phyloP scores from a whole-genome alignment of 2,888 invertebrate species.

The Pachymerium ferrugineum region DNA sequence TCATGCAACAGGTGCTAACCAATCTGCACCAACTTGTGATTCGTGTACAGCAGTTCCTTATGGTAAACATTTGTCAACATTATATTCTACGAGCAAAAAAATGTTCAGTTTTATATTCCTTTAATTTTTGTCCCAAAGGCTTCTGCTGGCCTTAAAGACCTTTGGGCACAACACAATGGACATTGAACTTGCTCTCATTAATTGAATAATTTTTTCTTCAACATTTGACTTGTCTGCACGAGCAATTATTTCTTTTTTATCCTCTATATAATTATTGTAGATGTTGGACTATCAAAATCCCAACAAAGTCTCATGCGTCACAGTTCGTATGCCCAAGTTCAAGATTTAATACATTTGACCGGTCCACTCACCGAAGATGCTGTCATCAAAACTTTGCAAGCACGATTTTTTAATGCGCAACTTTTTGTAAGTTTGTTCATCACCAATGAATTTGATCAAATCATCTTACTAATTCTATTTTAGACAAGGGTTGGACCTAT shows the following conservation, averaged over 20 bases:
- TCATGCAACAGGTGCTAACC: conserved; percentile 57
- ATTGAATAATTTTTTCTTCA: too few species aligned
- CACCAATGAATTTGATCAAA: neutral
- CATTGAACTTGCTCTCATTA: too few species aligned
- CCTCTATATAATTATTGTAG: conserved; percentile 25
- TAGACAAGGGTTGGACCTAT: conserved; percentile 92
- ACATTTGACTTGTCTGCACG: too few species aligned
- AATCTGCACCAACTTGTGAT: conserved; percentile 33
- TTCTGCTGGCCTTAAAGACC: too few species aligned
- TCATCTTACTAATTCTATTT: conserved; percentile 42
- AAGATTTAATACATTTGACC: conserved; percentile 85
- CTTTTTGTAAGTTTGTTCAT: conserved; percentile 70
- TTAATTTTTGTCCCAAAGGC: too few species aligned
- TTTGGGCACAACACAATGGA: too few species aligned
- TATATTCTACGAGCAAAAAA: too few species aligned
- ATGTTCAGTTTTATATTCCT: too few species aligned
- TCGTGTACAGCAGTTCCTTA: conserved; percentile 30
- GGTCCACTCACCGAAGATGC: conserved; percentile 92
- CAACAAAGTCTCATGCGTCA: conserved; percentile 31
- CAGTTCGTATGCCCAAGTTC: conserved; percentile 56
- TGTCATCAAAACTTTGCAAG: conserved; percentile 82
- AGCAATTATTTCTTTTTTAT: too few species aligned
- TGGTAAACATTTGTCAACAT: neutral
- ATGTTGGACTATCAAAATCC: conserved; percentile 34
- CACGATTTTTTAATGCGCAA: conserved; percentile 76